Conservation (phyloP, 1,140 invertebrate genomes). For the Amphibalanus amphitrite region DNA sequence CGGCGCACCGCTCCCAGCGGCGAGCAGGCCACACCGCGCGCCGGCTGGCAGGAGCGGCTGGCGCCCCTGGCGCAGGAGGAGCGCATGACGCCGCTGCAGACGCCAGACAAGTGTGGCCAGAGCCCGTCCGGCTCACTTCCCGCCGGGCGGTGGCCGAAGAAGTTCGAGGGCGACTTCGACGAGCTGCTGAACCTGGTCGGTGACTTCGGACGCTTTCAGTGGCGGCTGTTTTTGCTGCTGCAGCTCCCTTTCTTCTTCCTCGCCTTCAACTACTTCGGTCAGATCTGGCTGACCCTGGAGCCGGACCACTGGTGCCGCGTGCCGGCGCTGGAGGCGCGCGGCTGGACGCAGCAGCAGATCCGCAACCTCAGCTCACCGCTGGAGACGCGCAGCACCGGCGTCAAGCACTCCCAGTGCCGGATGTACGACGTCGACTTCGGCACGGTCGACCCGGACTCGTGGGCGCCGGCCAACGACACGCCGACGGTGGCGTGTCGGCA, state of each 20-base stretch:
- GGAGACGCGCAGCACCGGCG: neutral
- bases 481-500: constrained; percentile 37
- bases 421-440: constrained; percentile 1
- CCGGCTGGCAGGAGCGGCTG: too few relatives aligned
- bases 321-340: constrained; percentile 37
- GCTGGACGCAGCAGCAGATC: neutral
- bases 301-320: constrained; percentile 62
- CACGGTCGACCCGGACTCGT: neutral
- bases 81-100: too few relatives aligned
- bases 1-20: too few relatives aligned
- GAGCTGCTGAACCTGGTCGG: constrained; percentile 36
- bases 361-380: neutral
- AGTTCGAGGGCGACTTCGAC: constrained; percentile 30
- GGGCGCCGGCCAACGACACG: neutral
- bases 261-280: constrained; percentile 48
- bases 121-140: too few relatives aligned
- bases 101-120: too few relatives aligned
- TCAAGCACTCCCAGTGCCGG: neutral
- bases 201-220: constrained; percentile 40
- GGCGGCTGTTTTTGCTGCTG: constrained; percentile 29
- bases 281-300: constrained; percentile 63
- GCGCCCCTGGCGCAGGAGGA: too few relatives aligned
- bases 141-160: too few relatives aligned
- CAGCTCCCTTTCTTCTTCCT: constrained; percentile 6
- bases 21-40: too few relatives aligned